Evolutionary conservation across 2,888 invertebrate genomes (phyloP), one percentile per base, ranked within the genome.

Genomic region (Drosophila austrosaltans): DNA sequence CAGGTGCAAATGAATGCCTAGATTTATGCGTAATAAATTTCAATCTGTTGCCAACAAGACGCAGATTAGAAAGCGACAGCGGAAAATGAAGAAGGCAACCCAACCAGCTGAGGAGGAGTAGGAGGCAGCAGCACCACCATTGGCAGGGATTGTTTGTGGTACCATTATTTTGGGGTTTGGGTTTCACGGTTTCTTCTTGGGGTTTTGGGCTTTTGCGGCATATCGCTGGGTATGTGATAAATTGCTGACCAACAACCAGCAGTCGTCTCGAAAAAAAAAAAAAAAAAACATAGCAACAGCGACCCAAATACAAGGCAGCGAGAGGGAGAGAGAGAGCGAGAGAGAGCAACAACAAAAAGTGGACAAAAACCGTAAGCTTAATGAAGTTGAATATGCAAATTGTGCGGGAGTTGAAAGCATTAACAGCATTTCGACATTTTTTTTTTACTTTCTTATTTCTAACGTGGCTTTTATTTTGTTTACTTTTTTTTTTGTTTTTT

Each of bases 11-110:
- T 81, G 88, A 85, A 89, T 84, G 89, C 84, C 86, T 82, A 86
- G 90, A 91, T 91, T 91, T 91, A 91, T 91, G 90, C 87, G 83
- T 90, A 91, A 91, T 91, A 90, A 91, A 91, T 91, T 91, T 88
- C 88, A 91, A 91, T 91, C 85, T 90, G 81, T 89, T 90, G 87
- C 89, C 84, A 80, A 83, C 83, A 89, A 87, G 83, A 85, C 89
- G 88, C 82, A 84, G 82, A 83, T 83, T 89, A 83, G 85, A 71
- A 81, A 60, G 48, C 65, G 53, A 48, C 48, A 48, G 48, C 48
- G 48, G 48, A 48, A 48, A 48, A 48, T 48, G 48, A 48, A 48
- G 48, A 48, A 48, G 48, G 48, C 48, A 48, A 25, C 10, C 22
- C 22, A 25, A 6, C 25, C 6, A 48, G 22, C 22, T 8, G 25